Evolutionary conservation across 2,113 vertebrate genomes (phyloP).

Genomic region (Coryphaenoides rupestris): DNA sequence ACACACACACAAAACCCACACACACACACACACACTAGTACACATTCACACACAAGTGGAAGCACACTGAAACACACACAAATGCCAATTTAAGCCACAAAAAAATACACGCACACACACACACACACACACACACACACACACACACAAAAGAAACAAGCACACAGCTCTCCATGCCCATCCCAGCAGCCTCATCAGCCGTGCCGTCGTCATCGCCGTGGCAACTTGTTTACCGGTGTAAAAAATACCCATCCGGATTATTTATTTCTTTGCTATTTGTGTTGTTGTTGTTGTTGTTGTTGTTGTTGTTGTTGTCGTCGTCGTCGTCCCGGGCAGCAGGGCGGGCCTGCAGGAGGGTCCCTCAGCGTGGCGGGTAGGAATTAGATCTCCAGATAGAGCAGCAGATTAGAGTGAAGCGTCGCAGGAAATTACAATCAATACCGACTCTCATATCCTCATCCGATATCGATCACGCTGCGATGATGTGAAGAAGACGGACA

Average conservation of each 20-base stretch:
- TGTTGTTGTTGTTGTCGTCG: too few species aligned
- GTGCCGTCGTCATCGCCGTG: conserved; percentile 37
- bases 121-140: conserved; percentile 5
- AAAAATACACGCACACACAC: conserved; percentile 2
- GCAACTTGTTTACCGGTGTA: conserved; percentile 44
- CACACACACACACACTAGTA: too few species aligned
- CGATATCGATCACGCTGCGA: conserved; percentile 50
- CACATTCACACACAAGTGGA: neutral
- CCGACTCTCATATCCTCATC: conserved; percentile 61
- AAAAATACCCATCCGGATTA: conserved; percentile 48
- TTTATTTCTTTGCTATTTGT: conserved; percentile 51
- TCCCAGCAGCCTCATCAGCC: conserved; percentile 21
- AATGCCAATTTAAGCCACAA: neutral
- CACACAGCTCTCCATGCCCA: conserved; percentile 20
- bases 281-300: too few species aligned
- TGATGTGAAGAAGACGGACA: conserved; percentile 6
- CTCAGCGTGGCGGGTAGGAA: conserved; percentile 57
- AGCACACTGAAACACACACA: neutral
- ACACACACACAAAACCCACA: too few species aligned
- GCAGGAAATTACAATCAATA: conserved; percentile 75
- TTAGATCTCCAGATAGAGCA: conserved; percentile 66
- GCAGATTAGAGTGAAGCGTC: conserved; percentile 53
- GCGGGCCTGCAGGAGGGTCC: conserved; percentile 28
- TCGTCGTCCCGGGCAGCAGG: conserved; percentile 44
- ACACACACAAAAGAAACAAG: conserved; percentile 3